Evolutionary conservation across 2,113 vertebrate genomes (phyloP).

Genomic region (Platichthys stellatus): DNA sequence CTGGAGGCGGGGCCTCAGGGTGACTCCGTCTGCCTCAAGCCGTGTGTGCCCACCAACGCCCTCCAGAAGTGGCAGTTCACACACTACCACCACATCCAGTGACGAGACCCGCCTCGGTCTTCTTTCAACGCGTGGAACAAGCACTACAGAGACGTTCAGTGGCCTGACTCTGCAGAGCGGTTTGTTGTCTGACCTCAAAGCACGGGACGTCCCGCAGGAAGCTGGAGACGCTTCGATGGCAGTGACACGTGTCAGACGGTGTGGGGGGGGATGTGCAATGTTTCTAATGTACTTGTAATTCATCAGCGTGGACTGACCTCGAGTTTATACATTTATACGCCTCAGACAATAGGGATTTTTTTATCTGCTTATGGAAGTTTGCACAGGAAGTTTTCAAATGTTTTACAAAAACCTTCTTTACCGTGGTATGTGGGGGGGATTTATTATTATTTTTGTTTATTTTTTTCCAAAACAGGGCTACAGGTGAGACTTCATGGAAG

Average conservation of each 20-base stretch:
- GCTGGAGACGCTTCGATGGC: not conserved
- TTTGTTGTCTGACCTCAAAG: not conserved
- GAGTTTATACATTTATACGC: not conserved
- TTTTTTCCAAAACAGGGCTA: conserved; percentile 1
- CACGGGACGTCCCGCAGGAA: conserved; percentile 5
- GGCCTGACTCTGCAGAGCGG: not conserved
- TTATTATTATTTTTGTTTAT: not conserved
- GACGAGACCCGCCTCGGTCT: conserved; percentile 51
- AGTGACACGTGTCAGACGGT: conserved; percentile 8
- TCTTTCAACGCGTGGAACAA: not conserved
- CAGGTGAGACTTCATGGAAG: not conserved
- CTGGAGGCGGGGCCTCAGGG: conserved; percentile 78
- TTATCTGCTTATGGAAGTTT: conserved; percentile 1
- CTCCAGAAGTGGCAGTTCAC: conserved; percentile 94
- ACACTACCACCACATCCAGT: conserved; percentile 84
- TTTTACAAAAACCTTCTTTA: not conserved
- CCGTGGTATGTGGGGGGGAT: not conserved
- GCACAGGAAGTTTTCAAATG: not conserved
- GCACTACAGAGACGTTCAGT: conserved; percentile 11
- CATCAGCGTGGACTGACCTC: not conserved
- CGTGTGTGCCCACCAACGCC: conserved; percentile 80
- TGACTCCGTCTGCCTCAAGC: conserved; percentile 63
- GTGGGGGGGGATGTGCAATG: conserved; percentile 63
- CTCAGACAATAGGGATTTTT: not conserved
- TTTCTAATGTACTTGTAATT: conserved; percentile 33